phyloP scores from a whole-genome alignment of 1,140 invertebrate genomes.

The Brevipalpus yothersi region DNA sequence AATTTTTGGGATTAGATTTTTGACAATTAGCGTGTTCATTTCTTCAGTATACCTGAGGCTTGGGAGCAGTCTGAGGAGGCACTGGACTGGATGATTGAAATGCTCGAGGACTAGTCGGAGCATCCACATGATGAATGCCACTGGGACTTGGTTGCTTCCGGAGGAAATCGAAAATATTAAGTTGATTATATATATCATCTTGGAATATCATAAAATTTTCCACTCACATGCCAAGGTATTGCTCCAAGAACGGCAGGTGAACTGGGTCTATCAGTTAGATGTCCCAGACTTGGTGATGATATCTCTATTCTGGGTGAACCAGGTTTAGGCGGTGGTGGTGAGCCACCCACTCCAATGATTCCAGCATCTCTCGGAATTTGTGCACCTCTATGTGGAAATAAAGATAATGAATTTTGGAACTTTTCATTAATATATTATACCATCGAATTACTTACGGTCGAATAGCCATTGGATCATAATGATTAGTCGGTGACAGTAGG shows the following conservation, averaged over 20 bases:
- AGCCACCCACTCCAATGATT: not conserved
- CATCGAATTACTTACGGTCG: not conserved
- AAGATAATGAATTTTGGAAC: not conserved
- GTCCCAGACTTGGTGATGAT: not conserved
- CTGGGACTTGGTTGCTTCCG: conserved; percentile 3
- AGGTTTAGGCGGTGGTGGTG: not conserved
- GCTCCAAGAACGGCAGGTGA: conserved; percentile 1
- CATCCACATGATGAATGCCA: conserved; percentile 11
- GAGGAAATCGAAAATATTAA: not conserved
- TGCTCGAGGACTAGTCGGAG: conserved; percentile 6
- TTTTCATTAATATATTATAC: not conserved
- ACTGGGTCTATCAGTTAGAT: not conserved
- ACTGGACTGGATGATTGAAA: not conserved
- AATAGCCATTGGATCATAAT: not conserved
- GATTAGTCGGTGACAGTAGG: conserved; percentile 15
- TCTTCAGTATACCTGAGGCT: not conserved
- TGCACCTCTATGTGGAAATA: not conserved
- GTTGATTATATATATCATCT: not conserved
- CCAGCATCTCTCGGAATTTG: not conserved
- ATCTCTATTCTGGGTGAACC: not conserved
- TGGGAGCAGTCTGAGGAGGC: conserved; percentile 3
- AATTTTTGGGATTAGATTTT: not conserved
- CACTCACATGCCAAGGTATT: not conserved
- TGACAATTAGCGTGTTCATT: not conserved
- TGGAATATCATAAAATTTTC: not conserved